Evolutionary conservation across 2,888 invertebrate genomes (phyloP), one percentile per base, ranked within the genome.

Genomic region (Sphaeridia pumilis): DNA sequence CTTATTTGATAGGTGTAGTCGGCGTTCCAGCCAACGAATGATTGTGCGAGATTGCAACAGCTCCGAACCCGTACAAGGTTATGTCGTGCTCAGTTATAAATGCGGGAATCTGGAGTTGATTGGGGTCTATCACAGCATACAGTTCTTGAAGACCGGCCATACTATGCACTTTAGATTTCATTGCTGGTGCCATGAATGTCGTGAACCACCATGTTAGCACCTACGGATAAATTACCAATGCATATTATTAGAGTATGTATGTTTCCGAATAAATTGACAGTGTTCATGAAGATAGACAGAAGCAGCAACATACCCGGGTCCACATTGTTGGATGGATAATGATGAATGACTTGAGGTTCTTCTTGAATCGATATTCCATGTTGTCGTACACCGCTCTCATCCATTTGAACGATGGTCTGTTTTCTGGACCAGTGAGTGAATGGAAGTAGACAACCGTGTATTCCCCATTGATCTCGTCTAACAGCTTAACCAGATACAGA

Each of bases 181-280:
- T 90, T 62, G 90, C 90, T 4, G 92, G 89, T 58, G 93, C 92
- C 84, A 92, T 92, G 72, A 94, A 94, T 55, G 93, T 94, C 60
- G 92, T 90, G 74, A 94, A 92, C 87, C 92, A 94, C 94, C 94
- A 94, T 61, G 88, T 88, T 82, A 92, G 85, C 82, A 93, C 85
- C 87, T 90, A 66, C 20, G 26, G 4, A 27, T 27, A 46, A 46
- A 7, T n/a, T n/a, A n/a, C n/a, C n/a, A n/a, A n/a, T n/a, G n/a
- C n/a, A n/a, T n/a, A n/a, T n/a, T n/a, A n/a, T n/a, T n/a, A n/a
- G n/a, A n/a, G n/a, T n/a, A n/a, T n/a, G n/a, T n/a, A n/a, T n/a
- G n/a, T n/a, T n/a, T n/a, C n/a, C n/a, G n/a, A n/a, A n/a, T n/a
- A n/a, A n/a, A n/a, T n/a, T n/a, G n/a, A n/a, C n/a, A n/a, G n/a